phyloP scores from a whole-genome alignment of 2,797 vertebrate genomes.

The Myotis findleyi region DNA sequence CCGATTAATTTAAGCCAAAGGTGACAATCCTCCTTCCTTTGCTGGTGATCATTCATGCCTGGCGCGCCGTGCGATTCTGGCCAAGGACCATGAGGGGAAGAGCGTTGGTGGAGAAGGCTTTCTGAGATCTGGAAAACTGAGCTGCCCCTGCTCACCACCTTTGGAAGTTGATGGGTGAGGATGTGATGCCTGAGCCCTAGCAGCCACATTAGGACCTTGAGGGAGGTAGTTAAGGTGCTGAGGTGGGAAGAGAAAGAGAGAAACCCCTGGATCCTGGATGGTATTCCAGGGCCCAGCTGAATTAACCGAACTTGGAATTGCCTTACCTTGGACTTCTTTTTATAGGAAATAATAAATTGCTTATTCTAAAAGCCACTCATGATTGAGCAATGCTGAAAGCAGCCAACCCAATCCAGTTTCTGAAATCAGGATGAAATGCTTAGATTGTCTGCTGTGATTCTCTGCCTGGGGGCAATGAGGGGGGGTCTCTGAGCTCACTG shows the following conservation, averaged over 20 bases:
- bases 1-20: neutral
- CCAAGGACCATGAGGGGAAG: neutral
- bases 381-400: neutral
- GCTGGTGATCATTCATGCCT: neutral
- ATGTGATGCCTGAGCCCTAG: neutral
- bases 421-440: neutral
- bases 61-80: neutral
- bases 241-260: neutral
- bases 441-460: neutral
- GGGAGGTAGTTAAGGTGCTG: neutral
- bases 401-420: neutral
- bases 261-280: neutral
- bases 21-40: neutral
- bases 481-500: neutral
- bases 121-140: neutral
- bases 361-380: slow-evolving; percentile 25
- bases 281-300: neutral
- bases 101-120: neutral
- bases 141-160: neutral
- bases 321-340: neutral
- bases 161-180: neutral
- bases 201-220: neutral
- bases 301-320: neutral
- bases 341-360: slow-evolving; percentile 29
- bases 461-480: neutral